Percentiles rank a stretch among this genome's conserved stretches.
These are phyloP conservation scores for Amblyornis subalaris DNA, from an alignment of 2,113 vertebrate genomes.

Conservation along the genomic window DNA sequence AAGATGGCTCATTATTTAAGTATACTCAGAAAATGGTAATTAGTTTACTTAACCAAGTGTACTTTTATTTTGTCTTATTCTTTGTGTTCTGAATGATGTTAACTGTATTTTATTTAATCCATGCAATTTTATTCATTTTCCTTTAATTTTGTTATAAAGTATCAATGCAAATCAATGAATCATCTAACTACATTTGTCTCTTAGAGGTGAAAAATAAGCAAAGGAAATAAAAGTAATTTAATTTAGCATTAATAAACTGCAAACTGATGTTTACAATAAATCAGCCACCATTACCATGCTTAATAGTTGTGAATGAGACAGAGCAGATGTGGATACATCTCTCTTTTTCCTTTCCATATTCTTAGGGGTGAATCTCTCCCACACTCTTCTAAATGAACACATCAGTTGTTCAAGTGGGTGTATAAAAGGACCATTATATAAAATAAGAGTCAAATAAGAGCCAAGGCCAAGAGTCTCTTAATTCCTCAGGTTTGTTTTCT, in stretches of 20 bases:
- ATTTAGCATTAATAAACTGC: conserved; percentile 60
- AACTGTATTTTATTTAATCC: conserved; percentile 62
- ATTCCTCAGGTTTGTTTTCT: not conserved
- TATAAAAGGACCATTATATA: not conserved
- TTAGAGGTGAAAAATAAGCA: conserved; percentile 59
- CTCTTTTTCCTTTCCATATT: not conserved
- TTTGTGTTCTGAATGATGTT: conserved; percentile 49
- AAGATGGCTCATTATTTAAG: conserved; percentile 61
- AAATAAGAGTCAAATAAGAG: not conserved
- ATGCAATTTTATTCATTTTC: conserved; percentile 56
- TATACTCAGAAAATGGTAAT: conserved; percentile 60
- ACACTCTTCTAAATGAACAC: not conserved
- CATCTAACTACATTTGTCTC: conserved; percentile 51
- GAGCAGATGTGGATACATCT: conserved; percentile 44
- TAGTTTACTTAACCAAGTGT: conserved; percentile 70
- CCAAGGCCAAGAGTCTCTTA: not conserved
- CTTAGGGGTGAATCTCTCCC: not conserved
- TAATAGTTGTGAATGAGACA: conserved; percentile 56
- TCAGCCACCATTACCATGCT: conserved; percentile 53
- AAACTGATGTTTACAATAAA: conserved; percentile 70
- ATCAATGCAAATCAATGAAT: conserved; percentile 51
- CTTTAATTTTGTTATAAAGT: conserved; percentile 63
- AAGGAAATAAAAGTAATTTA: conserved; percentile 59
- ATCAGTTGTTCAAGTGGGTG: not conserved
- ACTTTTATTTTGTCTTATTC: conserved; percentile 58